Base-by-base conservation (phyloP, 2,888 invertebrate genomes). In the Xestia sexstrigata region DNA sequence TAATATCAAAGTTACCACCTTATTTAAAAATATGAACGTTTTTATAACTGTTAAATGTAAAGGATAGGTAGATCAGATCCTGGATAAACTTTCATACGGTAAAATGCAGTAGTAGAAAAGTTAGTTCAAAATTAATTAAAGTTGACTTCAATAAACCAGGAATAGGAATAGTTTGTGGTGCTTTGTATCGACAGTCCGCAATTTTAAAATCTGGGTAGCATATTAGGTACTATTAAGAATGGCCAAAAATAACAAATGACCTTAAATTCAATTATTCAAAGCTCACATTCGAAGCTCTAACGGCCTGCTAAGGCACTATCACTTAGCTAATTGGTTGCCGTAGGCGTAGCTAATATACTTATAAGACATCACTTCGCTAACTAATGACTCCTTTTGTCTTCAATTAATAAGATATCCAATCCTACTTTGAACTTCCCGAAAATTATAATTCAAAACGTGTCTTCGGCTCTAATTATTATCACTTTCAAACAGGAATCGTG, bases 271-370 rank as follows among this genome's bases (percentile, higher is more conserved):
- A 81, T 68, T 75, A 69, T 35, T 23, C 11, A 76, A 69, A 69
- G 70, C n/a, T 58, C 65, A 75, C 68, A 69, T 39, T 82, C n/a
- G 11, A 66, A 47, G 39, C 60, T 60, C 60, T 35, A 52, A 23
- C 26, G n/a, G n/a, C 20, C 13, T 35, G 52, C 60, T 62, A 26
- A 13, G 23, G 20, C 35, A 55, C 67, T 30, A 70, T 73, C 74
- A 84, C 81, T 87, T 86, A 81, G 75, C 76, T 74, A 87, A 86
- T 84, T 84, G 68, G 52, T 74, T 52, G 47, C 60, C 69, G 60
- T 58, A 76, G 62, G 65, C 70, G 23, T 68, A 67, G 39, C 23
- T 23, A 63, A 74, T 23, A 62, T 70, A 42, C 0, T 2, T 35
- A 58, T 68, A 73, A 74, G 23, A 72, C 62, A 52, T 74, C 65